These are phyloP conservation scores for Lithophane leautieri DNA, from an alignment of 2,888 invertebrate species.

Conservation along the genomic window DNA sequence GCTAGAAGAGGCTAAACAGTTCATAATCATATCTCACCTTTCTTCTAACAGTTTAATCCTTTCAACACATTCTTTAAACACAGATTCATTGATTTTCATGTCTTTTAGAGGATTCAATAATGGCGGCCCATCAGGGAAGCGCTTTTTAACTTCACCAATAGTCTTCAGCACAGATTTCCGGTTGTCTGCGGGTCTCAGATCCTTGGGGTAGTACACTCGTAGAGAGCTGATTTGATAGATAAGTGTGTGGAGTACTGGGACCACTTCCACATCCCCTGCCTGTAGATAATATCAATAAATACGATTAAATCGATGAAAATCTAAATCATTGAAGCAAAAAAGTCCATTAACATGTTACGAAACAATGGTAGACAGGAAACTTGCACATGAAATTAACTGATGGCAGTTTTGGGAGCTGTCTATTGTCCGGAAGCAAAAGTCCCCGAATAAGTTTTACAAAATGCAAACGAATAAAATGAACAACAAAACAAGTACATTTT, in stretches of 20 bases:
- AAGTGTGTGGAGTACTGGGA: conserved; percentile 95
- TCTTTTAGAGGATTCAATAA: conserved; percentile 98
- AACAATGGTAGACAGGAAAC: not conserved
- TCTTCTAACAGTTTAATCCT: conserved; percentile 96
- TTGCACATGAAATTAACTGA: not conserved
- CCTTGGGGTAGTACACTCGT: conserved; percentile 97
- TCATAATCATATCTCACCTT: conserved; percentile 81
- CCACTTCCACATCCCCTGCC: conserved; percentile 96
- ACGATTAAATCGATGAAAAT: not conserved
- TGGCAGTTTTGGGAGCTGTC: not conserved
- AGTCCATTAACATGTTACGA: not conserved
- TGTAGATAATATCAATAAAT: conserved; percentile 68
- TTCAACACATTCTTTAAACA: conserved; percentile 95
- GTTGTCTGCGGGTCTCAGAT: conserved; percentile 96
- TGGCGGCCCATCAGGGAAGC: conserved; percentile 97
- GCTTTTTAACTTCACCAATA: conserved; percentile 96
- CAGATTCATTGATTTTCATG: conserved; percentile 97
- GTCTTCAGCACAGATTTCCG: conserved; percentile 96
- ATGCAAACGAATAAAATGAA: not conserved
- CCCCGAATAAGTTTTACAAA: not conserved
- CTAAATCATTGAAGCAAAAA: not conserved
- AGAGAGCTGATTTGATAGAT: conserved; percentile 97
- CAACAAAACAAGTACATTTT: not conserved
- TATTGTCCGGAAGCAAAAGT: not conserved
- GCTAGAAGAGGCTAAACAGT: not conserved